These are phyloP conservation scores for Catharus fuscescens DNA, from an alignment of 2,113 vertebrate genomes.

Conservation along the genomic window DNA sequence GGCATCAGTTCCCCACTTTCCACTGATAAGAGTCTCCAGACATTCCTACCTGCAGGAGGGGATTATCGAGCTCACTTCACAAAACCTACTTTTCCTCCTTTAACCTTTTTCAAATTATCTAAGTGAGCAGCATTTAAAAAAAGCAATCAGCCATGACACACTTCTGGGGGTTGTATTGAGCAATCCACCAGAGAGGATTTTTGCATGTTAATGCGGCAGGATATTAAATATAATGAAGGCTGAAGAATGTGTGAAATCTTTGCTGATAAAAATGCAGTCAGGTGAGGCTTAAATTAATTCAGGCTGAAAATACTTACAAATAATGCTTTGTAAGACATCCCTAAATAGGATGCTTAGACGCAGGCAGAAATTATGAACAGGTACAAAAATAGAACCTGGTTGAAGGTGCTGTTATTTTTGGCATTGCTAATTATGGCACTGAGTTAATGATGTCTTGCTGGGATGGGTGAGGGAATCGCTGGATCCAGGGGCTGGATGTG, in stretches of 20 bases:
- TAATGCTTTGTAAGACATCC: not conserved
- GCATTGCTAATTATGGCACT: not conserved
- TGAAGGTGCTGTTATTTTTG: not conserved
- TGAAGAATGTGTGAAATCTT: not conserved
- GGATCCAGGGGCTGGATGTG: not conserved
- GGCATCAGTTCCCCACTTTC: not conserved
- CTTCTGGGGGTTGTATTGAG: not conserved
- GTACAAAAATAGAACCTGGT: not conserved
- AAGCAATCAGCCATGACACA: not conserved
- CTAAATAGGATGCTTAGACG: not conserved
- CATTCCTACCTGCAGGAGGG: fast-evolving
- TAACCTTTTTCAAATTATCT: not conserved
- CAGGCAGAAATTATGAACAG: not conserved
- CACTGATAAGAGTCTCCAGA: not conserved
- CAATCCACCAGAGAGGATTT: not conserved
- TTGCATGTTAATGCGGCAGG: not conserved
- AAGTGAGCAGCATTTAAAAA: not conserved
- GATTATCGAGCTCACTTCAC: not conserved
- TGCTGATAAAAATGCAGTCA: not conserved
- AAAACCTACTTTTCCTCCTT: not conserved
- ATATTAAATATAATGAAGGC: not conserved
- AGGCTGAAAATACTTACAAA: not conserved
- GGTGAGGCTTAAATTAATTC: not conserved
- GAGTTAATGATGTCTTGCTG: not conserved
- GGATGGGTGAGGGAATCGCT: not conserved